Evolutionary conservation across 2,797 vertebrate genomes (phyloP).

Genomic region (Clarias platycephalus): DNA sequence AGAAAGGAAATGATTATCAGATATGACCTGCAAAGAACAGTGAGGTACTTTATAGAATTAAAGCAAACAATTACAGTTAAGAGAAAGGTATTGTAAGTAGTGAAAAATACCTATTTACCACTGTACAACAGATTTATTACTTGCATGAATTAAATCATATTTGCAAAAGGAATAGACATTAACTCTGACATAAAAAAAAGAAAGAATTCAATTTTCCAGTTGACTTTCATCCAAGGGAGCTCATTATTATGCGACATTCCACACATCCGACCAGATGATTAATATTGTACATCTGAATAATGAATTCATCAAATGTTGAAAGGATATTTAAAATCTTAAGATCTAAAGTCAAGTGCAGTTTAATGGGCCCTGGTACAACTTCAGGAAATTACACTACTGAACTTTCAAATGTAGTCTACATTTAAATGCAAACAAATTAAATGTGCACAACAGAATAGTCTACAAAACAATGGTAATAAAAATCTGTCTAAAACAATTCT

Average conservation of each 20-base stretch:
- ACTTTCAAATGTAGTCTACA: not conserved
- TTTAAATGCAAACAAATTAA: not conserved
- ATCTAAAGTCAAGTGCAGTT: not conserved
- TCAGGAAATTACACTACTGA: not conserved
- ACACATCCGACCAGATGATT: not conserved
- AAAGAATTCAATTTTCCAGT: not conserved
- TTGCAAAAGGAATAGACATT: no score
- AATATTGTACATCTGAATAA: not conserved
- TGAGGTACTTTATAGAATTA: not conserved
- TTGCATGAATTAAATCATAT: not conserved
- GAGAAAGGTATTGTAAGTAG: conserved; percentile 12
- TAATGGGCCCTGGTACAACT: not conserved
- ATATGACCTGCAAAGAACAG: not conserved
- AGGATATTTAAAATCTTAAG: not conserved
- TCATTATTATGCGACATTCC: not conserved
- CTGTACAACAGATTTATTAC: not conserved
- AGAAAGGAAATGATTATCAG: conserved; percentile 4
- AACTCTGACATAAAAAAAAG: not conserved
- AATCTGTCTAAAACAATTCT: not conserved
- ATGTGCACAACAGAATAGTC: not conserved
- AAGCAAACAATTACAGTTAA: not conserved
- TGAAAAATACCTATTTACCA: conserved; percentile 20
- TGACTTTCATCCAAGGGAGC: not conserved
- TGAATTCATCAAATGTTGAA: not conserved
- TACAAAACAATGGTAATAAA: not conserved